A percentile compares a stretch with the other conserved stretches of the same genome.
Evolutionary conservation across 2,797 vertebrate species (phyloP).

Genomic region (Urosaurus nigricauda): DNA sequence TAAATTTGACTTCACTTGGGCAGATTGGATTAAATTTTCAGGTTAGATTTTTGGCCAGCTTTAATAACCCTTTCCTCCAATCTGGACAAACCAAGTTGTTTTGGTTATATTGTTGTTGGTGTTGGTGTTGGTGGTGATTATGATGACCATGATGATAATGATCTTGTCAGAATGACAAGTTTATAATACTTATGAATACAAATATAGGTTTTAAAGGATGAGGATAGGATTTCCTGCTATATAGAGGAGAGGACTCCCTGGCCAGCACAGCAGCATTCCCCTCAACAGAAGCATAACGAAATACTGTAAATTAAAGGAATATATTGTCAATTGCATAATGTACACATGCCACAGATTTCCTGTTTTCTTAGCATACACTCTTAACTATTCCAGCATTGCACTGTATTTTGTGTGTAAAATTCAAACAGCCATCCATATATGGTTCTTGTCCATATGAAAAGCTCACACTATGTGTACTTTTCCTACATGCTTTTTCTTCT

Average conservation of each 20-base stretch:
- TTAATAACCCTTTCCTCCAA: too few relatives aligned
- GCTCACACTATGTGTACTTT: neutral
- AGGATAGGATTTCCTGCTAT: neutral
- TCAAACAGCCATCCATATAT: neutral
- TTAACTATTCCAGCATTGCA: neutral
- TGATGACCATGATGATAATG: too few relatives aligned
- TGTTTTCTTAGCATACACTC: neutral
- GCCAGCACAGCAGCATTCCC: too few relatives aligned
- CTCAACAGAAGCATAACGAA: neutral
- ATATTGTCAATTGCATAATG: neutral
- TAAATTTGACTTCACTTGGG: too few relatives aligned
- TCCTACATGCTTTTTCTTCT: neutral
- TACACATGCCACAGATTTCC: neutral
- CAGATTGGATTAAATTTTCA: too few relatives aligned
- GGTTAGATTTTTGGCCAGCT: too few relatives aligned
- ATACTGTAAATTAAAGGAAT: neutral
- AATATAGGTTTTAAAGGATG: neutral
- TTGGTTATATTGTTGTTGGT: too few relatives aligned
- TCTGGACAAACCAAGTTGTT: too few relatives aligned
- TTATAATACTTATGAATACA: neutral
- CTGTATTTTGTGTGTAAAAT: conserved; percentile 1
- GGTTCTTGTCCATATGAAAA: conserved; percentile 39
- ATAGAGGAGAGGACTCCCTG: neutral
- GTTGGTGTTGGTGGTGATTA: too few relatives aligned
- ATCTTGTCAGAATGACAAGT: neutral